Percentiles rank a stretch among this genome's conserved stretches.
These are phyloP conservation scores for Aleadryas rufinucha DNA, from an alignment of 2,113 vertebrate genomes.

Conservation along the genomic window DNA sequence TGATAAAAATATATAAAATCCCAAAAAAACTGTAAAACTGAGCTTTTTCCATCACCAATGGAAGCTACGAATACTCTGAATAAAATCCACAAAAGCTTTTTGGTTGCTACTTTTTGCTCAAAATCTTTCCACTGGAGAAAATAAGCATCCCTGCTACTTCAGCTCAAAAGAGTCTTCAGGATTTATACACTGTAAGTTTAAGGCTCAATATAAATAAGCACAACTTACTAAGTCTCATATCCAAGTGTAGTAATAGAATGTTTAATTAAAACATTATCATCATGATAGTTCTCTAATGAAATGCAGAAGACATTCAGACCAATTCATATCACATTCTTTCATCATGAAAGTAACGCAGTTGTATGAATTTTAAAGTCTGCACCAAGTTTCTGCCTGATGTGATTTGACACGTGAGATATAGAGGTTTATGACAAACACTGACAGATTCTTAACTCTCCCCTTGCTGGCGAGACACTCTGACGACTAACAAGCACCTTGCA, in stretches of 20 bases:
- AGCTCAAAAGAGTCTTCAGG: neutral
- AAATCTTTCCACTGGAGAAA: neutral
- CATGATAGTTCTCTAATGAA: neutral
- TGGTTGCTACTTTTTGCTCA: neutral
- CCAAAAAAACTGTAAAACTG: neutral
- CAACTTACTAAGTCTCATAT: neutral
- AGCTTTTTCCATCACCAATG: neutral
- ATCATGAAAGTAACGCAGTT: neutral
- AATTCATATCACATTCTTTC: neutral
- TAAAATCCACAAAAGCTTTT: neutral
- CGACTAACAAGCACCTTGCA: constrained; percentile 4
- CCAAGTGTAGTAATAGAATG: neutral
- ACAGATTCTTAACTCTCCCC: neutral
- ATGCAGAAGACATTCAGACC: neutral
- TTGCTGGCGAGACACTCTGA: neutral
- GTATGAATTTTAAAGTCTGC: neutral
- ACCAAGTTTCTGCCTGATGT: neutral
- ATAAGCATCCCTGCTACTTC: neutral
- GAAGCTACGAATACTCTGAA: neutral
- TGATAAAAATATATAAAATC: neutral
- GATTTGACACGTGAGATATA: neutral
- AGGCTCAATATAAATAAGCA: neutral
- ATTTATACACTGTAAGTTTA: neutral
- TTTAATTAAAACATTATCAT: neutral
- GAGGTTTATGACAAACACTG: neutral